These are phyloP conservation scores for Macrosteles quadrilineatus DNA, from an alignment of 1,140 invertebrate species.

Conservation along the genomic window DNA sequence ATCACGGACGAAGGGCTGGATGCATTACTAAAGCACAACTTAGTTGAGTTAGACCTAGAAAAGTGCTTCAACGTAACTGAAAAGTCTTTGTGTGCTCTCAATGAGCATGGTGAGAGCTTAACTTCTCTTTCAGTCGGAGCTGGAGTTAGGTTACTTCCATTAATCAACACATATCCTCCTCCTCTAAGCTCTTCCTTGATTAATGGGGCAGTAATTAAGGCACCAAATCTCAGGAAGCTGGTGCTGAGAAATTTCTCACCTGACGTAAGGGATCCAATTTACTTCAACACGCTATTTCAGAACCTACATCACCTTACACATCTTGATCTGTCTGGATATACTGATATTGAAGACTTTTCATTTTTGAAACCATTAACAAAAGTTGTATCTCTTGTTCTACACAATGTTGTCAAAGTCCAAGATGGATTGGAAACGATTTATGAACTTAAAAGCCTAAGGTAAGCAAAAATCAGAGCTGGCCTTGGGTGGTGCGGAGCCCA, in stretches of 20 bases:
- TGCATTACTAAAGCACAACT: constrained; percentile 67
- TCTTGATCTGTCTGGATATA: constrained; percentile 78
- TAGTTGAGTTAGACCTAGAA: constrained; percentile 70
- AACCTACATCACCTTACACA: constrained; percentile 66
- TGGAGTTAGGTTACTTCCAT: constrained; percentile 38
- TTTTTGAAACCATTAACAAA: constrained; percentile 61
- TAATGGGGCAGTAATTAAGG: constrained; percentile 59
- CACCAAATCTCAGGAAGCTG: constrained; percentile 65
- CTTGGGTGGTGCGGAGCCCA: too few relatives aligned
- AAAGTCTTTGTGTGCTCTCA: constrained; percentile 60
- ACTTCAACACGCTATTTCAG: constrained; percentile 57
- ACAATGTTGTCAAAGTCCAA: constrained; percentile 21
- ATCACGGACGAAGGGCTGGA: constrained; percentile 69
- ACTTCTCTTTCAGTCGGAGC: constrained; percentile 49
- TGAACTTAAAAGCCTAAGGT: constrained; percentile 51
- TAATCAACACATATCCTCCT: constrained; percentile 7
- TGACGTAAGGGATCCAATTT: constrained; percentile 53
- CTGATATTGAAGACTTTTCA: constrained; percentile 58
- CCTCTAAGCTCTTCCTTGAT: constrained; percentile 36
- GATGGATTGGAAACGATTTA: constrained; percentile 11
- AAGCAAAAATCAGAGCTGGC: too few relatives aligned
- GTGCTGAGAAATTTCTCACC: constrained; percentile 57
- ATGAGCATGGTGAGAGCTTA: constrained; percentile 50
- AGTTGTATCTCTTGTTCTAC: constrained; percentile 52
- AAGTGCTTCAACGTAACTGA: constrained; percentile 68